These are phyloP conservation scores for Nasonia longicornis DNA, from an alignment of 1,140 invertebrate genomes.

Conservation along the genomic window DNA sequence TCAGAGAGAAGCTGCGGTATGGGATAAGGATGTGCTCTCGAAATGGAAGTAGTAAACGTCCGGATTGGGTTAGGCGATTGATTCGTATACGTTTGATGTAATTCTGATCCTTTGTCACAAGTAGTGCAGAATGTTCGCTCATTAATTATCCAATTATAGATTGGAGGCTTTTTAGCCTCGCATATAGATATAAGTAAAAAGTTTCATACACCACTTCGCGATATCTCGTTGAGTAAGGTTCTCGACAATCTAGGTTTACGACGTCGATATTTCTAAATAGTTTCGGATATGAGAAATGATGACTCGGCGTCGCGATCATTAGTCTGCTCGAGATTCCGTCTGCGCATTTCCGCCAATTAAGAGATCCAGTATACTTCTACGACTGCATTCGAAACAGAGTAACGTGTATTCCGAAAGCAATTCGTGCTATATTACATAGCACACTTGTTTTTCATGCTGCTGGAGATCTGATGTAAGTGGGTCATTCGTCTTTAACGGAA, in stretches of 20 bases:
- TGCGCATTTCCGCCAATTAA: slow-evolving; percentile 33
- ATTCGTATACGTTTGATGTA: not conserved
- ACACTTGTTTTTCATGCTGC: slow-evolving; percentile 33
- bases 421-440: slow-evolving; percentile 16
- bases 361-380: slow-evolving; percentile 30
- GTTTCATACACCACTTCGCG: too few species aligned
- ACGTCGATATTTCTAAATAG: slow-evolving; percentile 2
- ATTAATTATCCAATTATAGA: too few species aligned
- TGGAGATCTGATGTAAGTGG: slow-evolving; percentile 19
- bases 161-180: too few species aligned
- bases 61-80: not conserved
- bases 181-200: too few species aligned
- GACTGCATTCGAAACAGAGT: not conserved
- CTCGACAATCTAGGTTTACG: not conserved
- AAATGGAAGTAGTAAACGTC: not conserved
- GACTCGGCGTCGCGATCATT: not conserved
- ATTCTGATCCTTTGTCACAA: too few species aligned
- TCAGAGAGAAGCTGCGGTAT: not conserved
- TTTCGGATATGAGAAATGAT: slow-evolving; percentile 23
- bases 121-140: too few species aligned
- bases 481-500: slow-evolving; percentile 26
- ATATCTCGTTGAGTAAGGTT: not conserved
- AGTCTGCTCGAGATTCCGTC: not conserved
- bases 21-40: not conserved
- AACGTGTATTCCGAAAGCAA: slow-evolving; percentile 12